Evolutionary conservation across 2,797 vertebrate genomes (phyloP), one percentile per base, ranked within the genome.

Genomic region (Melanotaenia maccullochi): DNA sequence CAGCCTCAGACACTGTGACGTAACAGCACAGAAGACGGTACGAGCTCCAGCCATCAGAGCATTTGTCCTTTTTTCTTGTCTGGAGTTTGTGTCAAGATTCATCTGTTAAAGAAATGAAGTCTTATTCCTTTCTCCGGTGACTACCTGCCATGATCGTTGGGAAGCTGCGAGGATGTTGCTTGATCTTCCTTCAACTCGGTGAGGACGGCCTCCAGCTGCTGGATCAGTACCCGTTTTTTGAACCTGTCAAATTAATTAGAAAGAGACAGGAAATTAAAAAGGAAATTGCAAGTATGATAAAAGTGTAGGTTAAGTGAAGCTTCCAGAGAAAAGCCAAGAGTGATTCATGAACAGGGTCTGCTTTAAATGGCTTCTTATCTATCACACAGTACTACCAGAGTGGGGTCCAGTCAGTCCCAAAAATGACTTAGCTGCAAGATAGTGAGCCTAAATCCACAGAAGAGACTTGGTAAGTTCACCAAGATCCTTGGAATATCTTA

Each of bases 141-240:
- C 93, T 95, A 96, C 94, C 94, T 96, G 85, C 92, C 95, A 65
- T 96, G 95, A 85, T 97, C 85, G 58, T 96, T 96, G 90, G 95
- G 94, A 85, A 97, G 84, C 86, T 90, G 94, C 70, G 93, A 90
- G 0, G 85, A 40, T 0, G 88, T 11, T n/a, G 89, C 75, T 74
- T 92, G 90, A 78, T 83, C 91, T 76, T 94, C 93, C 81, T 97
- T 95, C 83, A 98, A 88, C 79, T 96, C 95, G 36, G 95, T 91
- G 62, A 99, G 95, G 74, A 94, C 90, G 61, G 87, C 92, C 93
- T 99, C 98, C 91, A 99, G 94, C 91, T 97, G 96, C 93, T 99
- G 97, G 94, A 99, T 99, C 95, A 99, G 95, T 36, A 98, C 95
- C 81, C 96, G 95, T 92, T 98, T 99, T 95, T 99, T 99, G 94